Evolutionary conservation across 2,888 invertebrate genomes (phyloP).

Genomic region (Marasmarcha lunaedactyla): DNA sequence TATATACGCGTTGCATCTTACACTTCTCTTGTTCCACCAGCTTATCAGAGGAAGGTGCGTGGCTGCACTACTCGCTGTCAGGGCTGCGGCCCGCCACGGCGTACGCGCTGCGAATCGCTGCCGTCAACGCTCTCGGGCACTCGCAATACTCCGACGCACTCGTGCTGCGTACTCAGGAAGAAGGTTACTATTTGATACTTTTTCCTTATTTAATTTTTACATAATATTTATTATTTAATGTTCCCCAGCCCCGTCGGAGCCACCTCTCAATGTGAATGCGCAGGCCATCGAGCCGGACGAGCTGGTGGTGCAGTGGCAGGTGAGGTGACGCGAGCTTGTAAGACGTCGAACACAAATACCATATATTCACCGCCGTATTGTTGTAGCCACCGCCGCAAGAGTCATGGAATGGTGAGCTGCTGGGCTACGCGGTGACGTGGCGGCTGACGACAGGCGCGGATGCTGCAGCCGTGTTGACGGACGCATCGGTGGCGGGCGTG

Average conservation of each 20-base stretch:
- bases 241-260: conserved; percentile 80
- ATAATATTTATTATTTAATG: too few relatives aligned
- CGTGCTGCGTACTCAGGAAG: conserved; percentile 79
- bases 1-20: too few relatives aligned
- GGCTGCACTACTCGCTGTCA: conserved; percentile 52
- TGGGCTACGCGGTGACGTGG: conserved; percentile 82
- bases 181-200: too few relatives aligned
- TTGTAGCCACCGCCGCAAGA: conserved; percentile 76
- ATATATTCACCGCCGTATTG: too few relatives aligned
- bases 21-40: too few relatives aligned
- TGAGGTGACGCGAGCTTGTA: too few relatives aligned
- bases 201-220: too few relatives aligned
- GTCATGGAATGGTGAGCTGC: conserved; percentile 82
- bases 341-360: too few relatives aligned
- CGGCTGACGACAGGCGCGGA: conserved; percentile 60
- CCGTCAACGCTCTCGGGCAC: conserved; percentile 80
- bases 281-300: conserved; percentile 79
- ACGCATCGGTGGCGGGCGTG: conserved; percentile 80
- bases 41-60: too few relatives aligned
- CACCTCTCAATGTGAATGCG: conserved; percentile 78
- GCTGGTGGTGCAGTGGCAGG: conserved; percentile 81
- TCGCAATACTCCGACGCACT: conserved; percentile 78
- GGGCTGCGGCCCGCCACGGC: conserved; percentile 79
- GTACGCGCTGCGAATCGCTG: conserved; percentile 77
- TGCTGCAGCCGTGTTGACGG: conserved; percentile 70